Evolutionary conservation across 2,113 vertebrate species (phyloP).

Genomic region (Pao palembangensis): DNA sequence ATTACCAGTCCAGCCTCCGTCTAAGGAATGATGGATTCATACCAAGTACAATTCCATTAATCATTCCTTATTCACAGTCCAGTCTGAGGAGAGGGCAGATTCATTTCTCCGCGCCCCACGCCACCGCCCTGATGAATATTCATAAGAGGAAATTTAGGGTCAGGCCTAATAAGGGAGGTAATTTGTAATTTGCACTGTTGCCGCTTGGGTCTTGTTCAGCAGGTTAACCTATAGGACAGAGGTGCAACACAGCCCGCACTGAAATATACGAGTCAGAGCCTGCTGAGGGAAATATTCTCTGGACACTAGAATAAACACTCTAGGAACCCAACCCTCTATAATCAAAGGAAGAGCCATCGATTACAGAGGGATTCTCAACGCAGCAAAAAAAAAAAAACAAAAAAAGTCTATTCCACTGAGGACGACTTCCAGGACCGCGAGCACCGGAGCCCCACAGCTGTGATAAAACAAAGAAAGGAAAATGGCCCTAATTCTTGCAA

Average conservation of each 20-base stretch:
- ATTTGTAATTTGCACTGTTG: slow-evolving; percentile 81
- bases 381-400: not conserved
- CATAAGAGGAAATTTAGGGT: slow-evolving; percentile 83
- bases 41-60: slow-evolving; percentile 80
- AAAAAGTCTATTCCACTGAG: not conserved
- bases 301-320: no score
- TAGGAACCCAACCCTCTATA: slow-evolving; percentile 18
- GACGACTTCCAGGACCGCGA: not conserved
- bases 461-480: slow-evolving; percentile 67
- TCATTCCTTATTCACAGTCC: slow-evolving; percentile 81
- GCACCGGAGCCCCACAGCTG: slow-evolving; percentile 17
- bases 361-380: not conserved
- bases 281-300: not conserved
- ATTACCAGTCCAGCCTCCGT: slow-evolving; percentile 74
- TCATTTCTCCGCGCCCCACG: slow-evolving; percentile 66
- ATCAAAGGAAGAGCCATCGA: slow-evolving; percentile 21
- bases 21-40: slow-evolving; percentile 79
- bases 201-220: slow-evolving; percentile 70
- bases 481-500: slow-evolving; percentile 59
- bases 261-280: slow-evolving; percentile 25
- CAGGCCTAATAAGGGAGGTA: slow-evolving; percentile 80
- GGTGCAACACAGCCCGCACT: slow-evolving; percentile 47
- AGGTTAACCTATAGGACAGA: slow-evolving; percentile 73
- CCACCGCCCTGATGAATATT: slow-evolving; percentile 77
- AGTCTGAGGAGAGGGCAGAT: slow-evolving; percentile 72